Percentiles rank a stretch among this genome's conserved stretches.
phyloP scores from a whole-genome alignment of 92 coral and sea anemone species.

The Zoanthus solanderi region DNA sequence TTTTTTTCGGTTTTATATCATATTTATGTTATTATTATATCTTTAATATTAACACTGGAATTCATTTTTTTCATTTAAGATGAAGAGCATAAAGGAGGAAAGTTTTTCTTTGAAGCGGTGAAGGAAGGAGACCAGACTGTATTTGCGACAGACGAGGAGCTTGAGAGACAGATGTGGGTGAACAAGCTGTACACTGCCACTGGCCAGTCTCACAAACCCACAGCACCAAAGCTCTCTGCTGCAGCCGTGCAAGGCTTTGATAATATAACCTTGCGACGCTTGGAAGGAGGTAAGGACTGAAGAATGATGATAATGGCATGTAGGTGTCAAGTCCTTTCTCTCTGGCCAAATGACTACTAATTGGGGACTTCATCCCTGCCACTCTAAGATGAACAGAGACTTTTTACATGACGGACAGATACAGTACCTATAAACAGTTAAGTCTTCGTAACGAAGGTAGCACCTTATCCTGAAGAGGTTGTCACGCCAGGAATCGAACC shows the following conservation, averaged over 20 bases:
- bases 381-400: no score
- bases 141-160: conserved; percentile 95
- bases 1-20: no score
- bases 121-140: conserved; percentile 94
- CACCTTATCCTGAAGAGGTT: no score
- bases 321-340: no score
- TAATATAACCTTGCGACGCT: conserved; percentile 75
- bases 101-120: conserved; percentile 92
- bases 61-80: conserved; percentile 44
- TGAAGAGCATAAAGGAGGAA: conserved; percentile 92
- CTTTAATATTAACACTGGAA: background rate
- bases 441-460: no score
- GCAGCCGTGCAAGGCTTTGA: conserved; percentile 67
- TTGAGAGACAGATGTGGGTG: conserved; percentile 99
- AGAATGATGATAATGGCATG: background rate
- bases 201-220: conserved; percentile 99
- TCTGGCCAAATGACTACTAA: no score
- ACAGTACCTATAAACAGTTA: no score
- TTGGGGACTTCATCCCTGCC: no score
- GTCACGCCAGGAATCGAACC: no score
- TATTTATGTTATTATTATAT: no score
- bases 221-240: conserved; percentile 91
- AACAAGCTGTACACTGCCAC: conserved; percentile 97
- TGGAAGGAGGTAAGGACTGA: conserved; percentile 82
- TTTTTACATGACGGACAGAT: no score